phyloP scores from a whole-genome alignment of 2,888 invertebrate species.

The Drosophila dives region DNA sequence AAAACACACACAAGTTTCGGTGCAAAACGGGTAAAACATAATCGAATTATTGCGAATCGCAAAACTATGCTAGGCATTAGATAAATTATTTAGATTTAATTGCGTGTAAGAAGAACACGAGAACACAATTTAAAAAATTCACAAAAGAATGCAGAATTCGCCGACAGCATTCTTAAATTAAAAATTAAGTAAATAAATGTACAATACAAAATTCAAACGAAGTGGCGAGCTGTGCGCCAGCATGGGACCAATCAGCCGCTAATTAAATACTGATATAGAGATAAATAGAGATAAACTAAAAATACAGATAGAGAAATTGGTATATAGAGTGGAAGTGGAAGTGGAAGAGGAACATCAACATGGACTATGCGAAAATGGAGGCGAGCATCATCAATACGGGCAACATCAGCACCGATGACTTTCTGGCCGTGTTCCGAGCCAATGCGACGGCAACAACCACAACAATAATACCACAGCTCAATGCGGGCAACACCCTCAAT shows the following conservation, averaged over 20 bases:
- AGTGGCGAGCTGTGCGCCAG: conserved; percentile 39
- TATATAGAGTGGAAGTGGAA: not conserved
- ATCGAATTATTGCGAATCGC: conserved; percentile 61
- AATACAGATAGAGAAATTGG: conserved; percentile 33
- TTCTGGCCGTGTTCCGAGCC: conserved; percentile 83
- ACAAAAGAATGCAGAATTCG: conserved; percentile 45
- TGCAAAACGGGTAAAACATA: conserved; percentile 78
- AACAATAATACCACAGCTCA: conserved; percentile 18
- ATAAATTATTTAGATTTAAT: conserved; percentile 70
- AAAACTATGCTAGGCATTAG: conserved; percentile 64
- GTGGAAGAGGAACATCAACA: conserved; percentile 47
- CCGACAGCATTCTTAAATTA: conserved; percentile 42
- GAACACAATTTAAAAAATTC: conserved; percentile 16
- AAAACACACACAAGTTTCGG: conserved; percentile 81
- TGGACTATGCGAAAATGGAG: conserved; percentile 82
- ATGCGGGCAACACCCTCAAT: conserved; percentile 64
- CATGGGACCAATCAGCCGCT: conserved; percentile 74
- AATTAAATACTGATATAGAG: conserved; percentile 50
- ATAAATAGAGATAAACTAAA: conserved; percentile 12
- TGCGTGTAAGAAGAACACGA: conserved; percentile 42
- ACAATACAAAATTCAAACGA: conserved; percentile 32
- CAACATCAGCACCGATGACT: conserved; percentile 85
- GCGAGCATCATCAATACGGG: conserved; percentile 82
- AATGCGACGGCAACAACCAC: conserved; percentile 62
- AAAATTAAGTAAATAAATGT: conserved; percentile 57